Evolutionary conservation across 2,797 vertebrate genomes (phyloP), one percentile per base, ranked within the genome.

Genomic region (Semaprochilodus insignis): DNA sequence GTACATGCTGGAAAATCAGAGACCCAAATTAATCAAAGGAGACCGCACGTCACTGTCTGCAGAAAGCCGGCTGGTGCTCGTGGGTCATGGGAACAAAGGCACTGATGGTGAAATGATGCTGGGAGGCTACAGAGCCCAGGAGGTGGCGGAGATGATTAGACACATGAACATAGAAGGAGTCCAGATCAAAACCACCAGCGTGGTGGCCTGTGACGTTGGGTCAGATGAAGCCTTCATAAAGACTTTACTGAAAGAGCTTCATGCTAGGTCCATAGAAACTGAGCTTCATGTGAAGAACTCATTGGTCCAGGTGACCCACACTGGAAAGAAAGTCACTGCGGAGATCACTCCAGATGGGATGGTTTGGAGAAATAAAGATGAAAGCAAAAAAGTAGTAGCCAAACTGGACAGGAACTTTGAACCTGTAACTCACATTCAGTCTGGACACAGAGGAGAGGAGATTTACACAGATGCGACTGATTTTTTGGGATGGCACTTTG

Each of bases 41-140:
- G 67, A 62, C 2, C 4, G 72, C 0, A 27, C 25, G 14, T 23
- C 84, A n/a, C 85, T 91, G 79, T 79, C 89, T n/a, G 84, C 85
- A 57, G 77, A 85, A 60, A 90, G 89, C 83, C 57, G 86, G n/a
- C 88, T 92, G 83, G 82, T 85, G 48, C 84, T 92, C 57, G 89
- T 90, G 1, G 90, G 88, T 8, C 88, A 90, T 5, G 89, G 90
- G 1, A 0, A 0, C 0, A 82, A 0, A 83, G 81, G 81, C n/a
- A 3, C 0, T 1, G 78, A 81, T 19, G 73, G 83, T 67, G 65
- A 87, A 57, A 88, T 34, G 79, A 88, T 17, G 54, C 14, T 92
- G 25, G 59, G 78, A 0, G 85, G 88, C 2, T 81, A 72, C 69
- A 16, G 0, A 10, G 81, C 74, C 0, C 16, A 67, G 36, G 83